Conservation (phyloP, 2,797 vertebrate species). For the Falco rusticolus region DNA sequence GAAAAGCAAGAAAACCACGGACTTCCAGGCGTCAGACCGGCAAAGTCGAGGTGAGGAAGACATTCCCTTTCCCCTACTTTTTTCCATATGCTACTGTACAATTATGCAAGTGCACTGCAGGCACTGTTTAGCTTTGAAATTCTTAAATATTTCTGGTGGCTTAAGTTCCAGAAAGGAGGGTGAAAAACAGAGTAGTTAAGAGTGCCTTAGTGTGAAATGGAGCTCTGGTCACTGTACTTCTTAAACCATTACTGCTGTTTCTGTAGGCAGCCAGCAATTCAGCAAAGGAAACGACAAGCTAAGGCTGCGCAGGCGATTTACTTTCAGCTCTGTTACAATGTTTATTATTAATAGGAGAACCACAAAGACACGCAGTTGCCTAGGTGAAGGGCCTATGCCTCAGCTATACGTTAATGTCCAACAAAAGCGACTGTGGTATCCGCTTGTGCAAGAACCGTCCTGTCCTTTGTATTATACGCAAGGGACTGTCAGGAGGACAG, state of each 20-base stretch:
- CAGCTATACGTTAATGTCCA: neutral
- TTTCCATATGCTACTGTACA: accelerated
- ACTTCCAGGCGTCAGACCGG: accelerated
- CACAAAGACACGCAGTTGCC: no score
- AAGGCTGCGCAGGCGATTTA: neutral
- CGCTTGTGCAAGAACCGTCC: accelerated
- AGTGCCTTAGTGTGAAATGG: neutral
- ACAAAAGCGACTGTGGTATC: neutral
- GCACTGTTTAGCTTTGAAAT: neutral
- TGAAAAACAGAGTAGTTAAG: neutral
- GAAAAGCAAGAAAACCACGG: accelerated
- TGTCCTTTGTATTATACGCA: accelerated
- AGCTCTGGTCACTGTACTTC: neutral
- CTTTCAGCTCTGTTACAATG: neutral
- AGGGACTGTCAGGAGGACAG: neutral
- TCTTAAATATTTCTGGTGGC: neutral
- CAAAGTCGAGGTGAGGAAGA: accelerated
- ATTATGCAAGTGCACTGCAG: accelerated
- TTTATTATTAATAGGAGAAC: neutral
- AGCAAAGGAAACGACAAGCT: neutral
- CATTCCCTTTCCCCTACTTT: neutral
- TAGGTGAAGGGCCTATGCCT: accelerated
- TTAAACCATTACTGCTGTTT: neutral
- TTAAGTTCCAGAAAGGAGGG: neutral
- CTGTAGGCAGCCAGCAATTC: neutral